phyloP scores from a whole-genome alignment of 2,888 invertebrate species.

The Spilosoma lubricipeda region DNA sequence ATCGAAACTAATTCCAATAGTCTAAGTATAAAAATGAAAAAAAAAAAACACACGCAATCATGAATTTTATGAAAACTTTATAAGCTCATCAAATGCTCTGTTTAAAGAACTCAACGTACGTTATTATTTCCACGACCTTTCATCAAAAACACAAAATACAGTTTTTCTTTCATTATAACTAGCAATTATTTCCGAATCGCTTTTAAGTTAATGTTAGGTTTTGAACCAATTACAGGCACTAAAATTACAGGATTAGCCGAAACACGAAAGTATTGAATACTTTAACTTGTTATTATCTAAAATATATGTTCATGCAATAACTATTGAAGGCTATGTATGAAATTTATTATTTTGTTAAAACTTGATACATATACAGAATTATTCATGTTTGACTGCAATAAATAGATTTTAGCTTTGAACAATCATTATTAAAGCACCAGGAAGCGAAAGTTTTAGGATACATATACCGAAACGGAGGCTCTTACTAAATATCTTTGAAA shows the following conservation, averaged over 20 bases:
- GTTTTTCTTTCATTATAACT: background rate
- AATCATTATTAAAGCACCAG: conserved; percentile 69
- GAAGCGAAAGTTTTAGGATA: conserved; percentile 70
- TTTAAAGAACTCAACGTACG: background rate
- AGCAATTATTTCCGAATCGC: background rate
- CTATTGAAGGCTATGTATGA: background rate
- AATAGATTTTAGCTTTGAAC: conserved; percentile 39
- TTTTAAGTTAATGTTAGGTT: background rate
- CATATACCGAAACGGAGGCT: conserved; percentile 64
- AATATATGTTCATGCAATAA: background rate
- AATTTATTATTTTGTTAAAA: background rate
- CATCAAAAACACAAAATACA: background rate
- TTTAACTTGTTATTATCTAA: background rate
- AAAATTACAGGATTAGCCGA: background rate
- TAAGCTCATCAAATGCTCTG: too few species aligned
- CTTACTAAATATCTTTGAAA: conserved; percentile 72
- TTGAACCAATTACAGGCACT: background rate
- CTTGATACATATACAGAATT: background rate
- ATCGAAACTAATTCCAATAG: background rate
- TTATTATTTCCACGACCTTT: background rate
- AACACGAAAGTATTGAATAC: background rate
- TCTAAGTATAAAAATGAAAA: background rate
- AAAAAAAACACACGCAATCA: background rate
- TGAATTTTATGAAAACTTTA: background rate
- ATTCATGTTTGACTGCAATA: conserved; percentile 18